Conservation (phyloP, 2,113 vertebrate genomes). For the Pteropus alecto region DNA sequence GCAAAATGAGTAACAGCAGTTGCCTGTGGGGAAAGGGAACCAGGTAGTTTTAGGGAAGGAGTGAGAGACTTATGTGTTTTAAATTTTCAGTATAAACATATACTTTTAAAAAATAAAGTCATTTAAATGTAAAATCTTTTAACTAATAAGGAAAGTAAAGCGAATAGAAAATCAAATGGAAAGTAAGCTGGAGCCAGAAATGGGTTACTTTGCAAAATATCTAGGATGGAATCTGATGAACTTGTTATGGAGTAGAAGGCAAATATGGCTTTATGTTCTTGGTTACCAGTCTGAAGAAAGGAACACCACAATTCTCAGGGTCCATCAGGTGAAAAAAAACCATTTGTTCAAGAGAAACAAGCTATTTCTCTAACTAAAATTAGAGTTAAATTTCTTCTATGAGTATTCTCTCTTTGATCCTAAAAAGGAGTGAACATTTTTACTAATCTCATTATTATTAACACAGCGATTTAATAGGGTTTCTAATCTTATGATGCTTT, state of each 20-base stretch:
- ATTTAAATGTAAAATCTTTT: not conserved
- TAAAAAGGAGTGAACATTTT: not conserved
- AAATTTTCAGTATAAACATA: not conserved
- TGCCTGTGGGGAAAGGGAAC: not conserved
- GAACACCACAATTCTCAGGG: not conserved
- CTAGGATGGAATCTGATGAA: not conserved
- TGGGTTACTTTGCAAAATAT: not conserved
- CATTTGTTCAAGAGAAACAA: not conserved
- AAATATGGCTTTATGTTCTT: not conserved
- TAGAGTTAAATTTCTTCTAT: not conserved
- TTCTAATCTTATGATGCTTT: not conserved
- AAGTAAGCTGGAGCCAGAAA: not conserved
- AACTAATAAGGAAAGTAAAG: not conserved
- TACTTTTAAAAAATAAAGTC: not conserved
- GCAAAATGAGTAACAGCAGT: not conserved
- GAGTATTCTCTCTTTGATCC: not conserved
- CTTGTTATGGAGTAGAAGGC: not conserved
- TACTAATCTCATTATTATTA: not conserved
- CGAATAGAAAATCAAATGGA: not conserved
- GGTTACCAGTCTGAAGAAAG: not conserved
- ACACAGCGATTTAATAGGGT: not conserved
- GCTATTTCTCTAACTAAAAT: not conserved
- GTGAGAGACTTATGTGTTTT: not conserved
- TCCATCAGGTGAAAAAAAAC: not conserved
- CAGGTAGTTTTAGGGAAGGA: not conserved